Conservation (phyloP, 2,888 invertebrate genomes). For the Drosophila testacea region DNA sequence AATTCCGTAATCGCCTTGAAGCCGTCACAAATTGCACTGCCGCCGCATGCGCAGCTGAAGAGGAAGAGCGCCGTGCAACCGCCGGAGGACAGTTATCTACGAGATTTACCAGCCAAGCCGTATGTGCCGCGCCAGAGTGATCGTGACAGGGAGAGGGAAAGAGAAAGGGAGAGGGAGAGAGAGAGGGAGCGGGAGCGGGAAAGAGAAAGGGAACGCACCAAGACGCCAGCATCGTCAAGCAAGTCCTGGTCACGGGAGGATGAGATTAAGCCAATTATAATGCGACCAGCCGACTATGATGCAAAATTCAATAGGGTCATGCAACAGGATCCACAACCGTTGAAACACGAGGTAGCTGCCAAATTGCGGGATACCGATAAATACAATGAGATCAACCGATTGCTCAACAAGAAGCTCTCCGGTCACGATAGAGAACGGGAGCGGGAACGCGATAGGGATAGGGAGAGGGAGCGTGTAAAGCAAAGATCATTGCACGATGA, state of each 20-base stretch:
- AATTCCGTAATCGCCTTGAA: constrained; percentile 84
- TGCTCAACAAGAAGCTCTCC: constrained; percentile 82
- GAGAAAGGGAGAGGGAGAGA: constrained; percentile 13
- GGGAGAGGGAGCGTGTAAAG: constrained; percentile 56
- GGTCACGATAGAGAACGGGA: constrained; percentile 54
- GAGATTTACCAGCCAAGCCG: constrained; percentile 84
- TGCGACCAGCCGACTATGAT: constrained; percentile 84
- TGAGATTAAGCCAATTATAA: constrained; percentile 84
- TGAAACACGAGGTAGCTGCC: constrained; percentile 42
- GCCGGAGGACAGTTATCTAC: constrained; percentile 83
- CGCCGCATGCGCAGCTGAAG: constrained; percentile 80
- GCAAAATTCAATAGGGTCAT: constrained; percentile 84
- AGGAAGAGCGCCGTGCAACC: constrained; percentile 83
- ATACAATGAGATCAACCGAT: constrained; percentile 82
- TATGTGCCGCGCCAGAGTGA: constrained; percentile 75
- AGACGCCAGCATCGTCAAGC: constrained; percentile 58
- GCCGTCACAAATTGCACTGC: constrained; percentile 83
- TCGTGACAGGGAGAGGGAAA: constrained; percentile 51
- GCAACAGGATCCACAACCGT: constrained; percentile 76
- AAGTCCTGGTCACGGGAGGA: constrained; percentile 83
- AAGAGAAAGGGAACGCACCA: constrained; percentile 45
- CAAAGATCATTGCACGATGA: constrained; percentile 65
- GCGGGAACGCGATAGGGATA: constrained; percentile 39
- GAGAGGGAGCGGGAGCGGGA: constrained; percentile 58
- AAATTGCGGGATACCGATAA: constrained; percentile 82